Evolutionary conservation across 2,113 vertebrate genomes (phyloP).

Genomic region (Corydoras sp.): DNA sequence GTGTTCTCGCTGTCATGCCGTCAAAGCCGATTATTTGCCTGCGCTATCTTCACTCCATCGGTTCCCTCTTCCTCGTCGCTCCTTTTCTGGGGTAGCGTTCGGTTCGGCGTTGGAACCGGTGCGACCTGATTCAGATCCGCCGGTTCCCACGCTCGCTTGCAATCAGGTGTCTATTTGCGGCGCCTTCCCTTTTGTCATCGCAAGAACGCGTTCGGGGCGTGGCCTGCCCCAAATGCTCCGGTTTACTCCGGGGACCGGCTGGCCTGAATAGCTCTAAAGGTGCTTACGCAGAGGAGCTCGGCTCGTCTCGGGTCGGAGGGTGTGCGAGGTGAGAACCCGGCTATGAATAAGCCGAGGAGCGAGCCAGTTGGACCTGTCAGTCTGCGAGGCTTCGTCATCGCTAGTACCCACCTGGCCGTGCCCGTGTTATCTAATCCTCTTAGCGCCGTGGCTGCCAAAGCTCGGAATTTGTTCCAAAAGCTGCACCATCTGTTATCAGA

Average conservation of each 20-base stretch:
- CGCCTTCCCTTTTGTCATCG: background rate
- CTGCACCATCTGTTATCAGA: background rate
- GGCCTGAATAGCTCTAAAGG: background rate
- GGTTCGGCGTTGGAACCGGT: background rate
- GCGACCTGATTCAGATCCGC: constrained; percentile 9
- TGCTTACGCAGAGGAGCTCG: constrained; percentile 15
- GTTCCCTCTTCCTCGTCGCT: background rate
- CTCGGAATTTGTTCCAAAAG: constrained; percentile 1
- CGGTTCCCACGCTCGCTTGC: background rate
- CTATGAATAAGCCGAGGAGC: constrained; percentile 13
- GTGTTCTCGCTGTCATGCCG: constrained; percentile 5
- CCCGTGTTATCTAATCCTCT: constrained; percentile 2
- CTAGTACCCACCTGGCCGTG: constrained; percentile 23
- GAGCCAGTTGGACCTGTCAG: constrained; percentile 32
- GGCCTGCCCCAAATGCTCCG: background rate
- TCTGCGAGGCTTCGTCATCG: constrained; percentile 14
- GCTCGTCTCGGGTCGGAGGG: background rate
- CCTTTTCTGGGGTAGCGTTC: background rate
- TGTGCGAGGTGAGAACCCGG: constrained; percentile 1
- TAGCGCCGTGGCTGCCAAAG: background rate
- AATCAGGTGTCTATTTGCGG: background rate
- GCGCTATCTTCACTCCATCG: constrained; percentile 14
- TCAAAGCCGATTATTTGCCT: constrained; percentile 21
- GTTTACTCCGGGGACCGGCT: background rate
- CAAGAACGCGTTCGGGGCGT: background rate